Evolutionary conservation across 2,797 vertebrate genomes (phyloP).

Genomic region (Momotus momota): DNA sequence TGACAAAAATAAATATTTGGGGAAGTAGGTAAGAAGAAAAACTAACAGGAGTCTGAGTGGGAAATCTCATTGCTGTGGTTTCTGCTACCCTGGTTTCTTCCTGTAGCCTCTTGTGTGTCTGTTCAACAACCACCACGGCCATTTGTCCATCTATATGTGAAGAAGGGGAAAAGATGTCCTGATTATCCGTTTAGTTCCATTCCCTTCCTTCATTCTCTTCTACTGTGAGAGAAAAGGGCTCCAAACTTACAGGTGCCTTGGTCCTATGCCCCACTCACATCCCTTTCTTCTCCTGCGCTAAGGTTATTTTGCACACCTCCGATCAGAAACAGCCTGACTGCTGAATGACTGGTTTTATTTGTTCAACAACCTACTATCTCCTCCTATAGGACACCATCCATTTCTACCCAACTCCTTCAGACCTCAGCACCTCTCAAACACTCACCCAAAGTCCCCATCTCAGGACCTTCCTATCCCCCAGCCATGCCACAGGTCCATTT

Average conservation of each 20-base stretch:
- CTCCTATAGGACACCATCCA: background rate
- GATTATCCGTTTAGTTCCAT: background rate
- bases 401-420: background rate
- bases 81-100: background rate
- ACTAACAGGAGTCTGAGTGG: background rate
- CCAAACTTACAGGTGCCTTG: background rate
- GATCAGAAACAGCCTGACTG: background rate
- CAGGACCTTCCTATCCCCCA: background rate
- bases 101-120: background rate
- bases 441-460: background rate
- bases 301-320: background rate
- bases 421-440: background rate
- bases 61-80: background rate
- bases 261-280: background rate
- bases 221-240: background rate
- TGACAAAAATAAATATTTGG: background rate
- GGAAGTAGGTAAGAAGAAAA: background rate
- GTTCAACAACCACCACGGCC: background rate
- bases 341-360: background rate
- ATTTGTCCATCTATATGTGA: background rate
- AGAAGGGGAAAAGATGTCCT: background rate
- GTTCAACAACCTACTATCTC: background rate
- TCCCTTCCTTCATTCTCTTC: background rate
- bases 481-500: background rate
- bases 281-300: background rate